Base-by-base conservation (phyloP, 1,140 invertebrate genomes). In the Papilio glaucus region DNA sequence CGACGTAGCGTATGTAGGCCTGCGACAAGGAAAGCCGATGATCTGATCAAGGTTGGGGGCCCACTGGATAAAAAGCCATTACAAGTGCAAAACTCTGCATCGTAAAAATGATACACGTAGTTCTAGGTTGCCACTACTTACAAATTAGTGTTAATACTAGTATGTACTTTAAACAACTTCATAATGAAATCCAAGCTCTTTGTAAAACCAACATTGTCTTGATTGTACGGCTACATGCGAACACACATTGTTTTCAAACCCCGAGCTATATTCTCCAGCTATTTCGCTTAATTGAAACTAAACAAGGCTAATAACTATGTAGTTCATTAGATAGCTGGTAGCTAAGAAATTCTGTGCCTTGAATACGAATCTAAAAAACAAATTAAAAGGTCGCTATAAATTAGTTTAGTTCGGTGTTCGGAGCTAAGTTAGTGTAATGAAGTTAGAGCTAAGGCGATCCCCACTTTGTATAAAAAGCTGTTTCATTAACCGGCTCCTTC, bases 361-460 rank as follows among this genome's bases (percentile, higher is more conserved):
- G 4, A 7, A 45, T 15, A 13, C 15, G 42, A 0, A 18, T 4
- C 5, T 15, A 5, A 0, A 18, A 6, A 15, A 13, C 7, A 7
- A n/a, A 7, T 8, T 7, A 45, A 45, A 1, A 1, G 7, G 0
- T 37, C 0, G 7, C 4, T 53, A 21, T 26, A 62, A 62, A 37
- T 62, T 62, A 65, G 18, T 65, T 65, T 65, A 65, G 62, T 37
- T 63, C 18, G 45, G 15, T 57, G 49, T 57, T 57, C 49, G 2
- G 49, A 24, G 49, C 49, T 18, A 49, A 49, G 45, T 49, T 49
- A 24, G 49, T 24, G 18, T 57, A 65, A 65, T 39, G 33, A 37
- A 38, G 12, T 65, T n/a, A 65, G 37, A 61, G n/a, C 62, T 65
- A 18, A 41, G 4, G 39, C 13, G 62, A 65, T 65, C 37, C 37